phyloP scores from a whole-genome alignment of 92 coral and sea anemone genomes.

The Pocillopora meandrina region DNA sequence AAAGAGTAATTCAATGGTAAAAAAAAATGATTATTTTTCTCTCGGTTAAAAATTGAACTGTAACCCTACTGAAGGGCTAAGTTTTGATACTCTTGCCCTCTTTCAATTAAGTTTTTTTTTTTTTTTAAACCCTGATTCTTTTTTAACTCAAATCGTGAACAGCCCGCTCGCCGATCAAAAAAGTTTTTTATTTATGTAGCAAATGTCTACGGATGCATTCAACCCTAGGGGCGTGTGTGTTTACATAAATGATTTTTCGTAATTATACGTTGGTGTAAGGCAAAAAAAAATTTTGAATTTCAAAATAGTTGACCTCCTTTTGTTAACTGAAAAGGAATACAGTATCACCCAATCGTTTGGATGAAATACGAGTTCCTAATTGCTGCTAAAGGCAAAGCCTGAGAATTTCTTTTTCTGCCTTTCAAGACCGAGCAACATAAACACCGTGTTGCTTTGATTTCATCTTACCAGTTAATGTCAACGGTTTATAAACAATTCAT shows the following conservation, averaged over 20 bases:
- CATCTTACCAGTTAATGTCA: too few species aligned
- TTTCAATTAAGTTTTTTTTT: too few species aligned
- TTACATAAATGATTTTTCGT: conserved; percentile 8
- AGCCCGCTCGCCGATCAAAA: too few species aligned
- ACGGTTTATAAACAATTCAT: not conserved
- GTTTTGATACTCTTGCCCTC: too few species aligned
- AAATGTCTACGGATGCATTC: not conserved
- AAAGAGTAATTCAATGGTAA: too few species aligned
- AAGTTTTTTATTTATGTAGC: not conserved
- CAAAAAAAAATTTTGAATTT: conserved; percentile 28
- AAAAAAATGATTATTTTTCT: too few species aligned
- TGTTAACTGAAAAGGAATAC: conserved; percentile 16
- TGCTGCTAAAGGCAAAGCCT: not conserved
- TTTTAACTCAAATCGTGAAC: too few species aligned
- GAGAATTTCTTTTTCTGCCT: not conserved
- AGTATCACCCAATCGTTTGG: not conserved
- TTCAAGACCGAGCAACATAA: too few species aligned
- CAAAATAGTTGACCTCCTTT: conserved; percentile 17
- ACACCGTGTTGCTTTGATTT: too few species aligned
- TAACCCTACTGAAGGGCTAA: too few species aligned
- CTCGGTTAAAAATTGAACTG: too few species aligned
- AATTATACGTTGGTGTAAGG: not conserved
- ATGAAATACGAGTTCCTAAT: not conserved
- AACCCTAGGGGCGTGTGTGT: conserved; percentile 6
- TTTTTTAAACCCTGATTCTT: too few species aligned